Evolutionary conservation across 1,140 invertebrate genomes (phyloP).

Genomic region (Trichonephila clavipes): DNA sequence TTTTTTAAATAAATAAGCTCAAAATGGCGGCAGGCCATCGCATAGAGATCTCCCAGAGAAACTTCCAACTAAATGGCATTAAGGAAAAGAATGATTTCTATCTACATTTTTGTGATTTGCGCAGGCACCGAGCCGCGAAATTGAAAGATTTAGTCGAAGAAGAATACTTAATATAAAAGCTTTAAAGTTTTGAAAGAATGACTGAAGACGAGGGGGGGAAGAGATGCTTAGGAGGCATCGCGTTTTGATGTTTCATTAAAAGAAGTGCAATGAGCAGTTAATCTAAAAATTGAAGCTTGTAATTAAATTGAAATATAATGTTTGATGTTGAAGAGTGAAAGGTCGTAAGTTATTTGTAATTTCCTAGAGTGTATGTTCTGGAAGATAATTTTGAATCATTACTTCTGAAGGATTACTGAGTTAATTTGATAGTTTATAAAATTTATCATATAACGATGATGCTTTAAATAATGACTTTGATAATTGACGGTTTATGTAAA

Average conservation of each 20-base stretch:
- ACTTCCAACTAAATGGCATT: constrained; percentile 18
- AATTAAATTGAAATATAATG: constrained; percentile 30
- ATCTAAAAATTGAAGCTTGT: background rate
- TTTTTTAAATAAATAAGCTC: background rate
- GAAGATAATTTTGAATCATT: background rate
- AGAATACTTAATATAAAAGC: constrained; percentile 16
- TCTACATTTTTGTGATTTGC: constrained; percentile 18
- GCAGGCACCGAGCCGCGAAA: background rate
- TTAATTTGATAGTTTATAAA: background rate
- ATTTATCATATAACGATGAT: background rate
- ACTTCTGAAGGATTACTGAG: background rate
- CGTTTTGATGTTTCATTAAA: constrained; percentile 16
- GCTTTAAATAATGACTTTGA: constrained; percentile 8
- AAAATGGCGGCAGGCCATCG: background rate
- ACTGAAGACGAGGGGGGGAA: background rate
- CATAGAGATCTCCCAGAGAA: background rate
- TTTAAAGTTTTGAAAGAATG: constrained; percentile 17
- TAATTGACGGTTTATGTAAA: background rate
- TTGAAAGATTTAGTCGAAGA: constrained; percentile 21
- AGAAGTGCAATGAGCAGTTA: background rate
- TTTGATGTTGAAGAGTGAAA: background rate
- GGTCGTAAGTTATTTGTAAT: constrained; percentile 18
- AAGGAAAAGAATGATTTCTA: constrained; percentile 13
- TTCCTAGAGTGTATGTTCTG: background rate
- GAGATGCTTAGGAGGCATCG: background rate